These are phyloP conservation scores for Steinernema scapterisci DNA, from an alignment of 2,888 invertebrate species.

Conservation along the genomic window DNA sequence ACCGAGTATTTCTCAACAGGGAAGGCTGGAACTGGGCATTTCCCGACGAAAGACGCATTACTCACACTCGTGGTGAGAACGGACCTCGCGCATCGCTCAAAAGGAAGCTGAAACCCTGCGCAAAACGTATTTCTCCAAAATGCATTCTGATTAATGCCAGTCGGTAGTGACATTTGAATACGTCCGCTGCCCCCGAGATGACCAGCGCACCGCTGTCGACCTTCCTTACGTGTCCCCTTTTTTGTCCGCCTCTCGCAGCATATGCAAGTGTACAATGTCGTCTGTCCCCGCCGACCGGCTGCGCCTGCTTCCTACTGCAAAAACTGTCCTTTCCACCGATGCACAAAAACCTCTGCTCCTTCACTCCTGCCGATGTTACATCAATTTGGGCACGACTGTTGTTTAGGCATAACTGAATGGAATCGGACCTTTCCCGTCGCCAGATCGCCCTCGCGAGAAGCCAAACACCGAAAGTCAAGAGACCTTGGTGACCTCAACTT, in stretches of 20 bases:
- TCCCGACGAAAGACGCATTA: too few species aligned
- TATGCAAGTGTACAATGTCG: slow-evolving; percentile 6
- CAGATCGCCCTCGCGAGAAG: not conserved
- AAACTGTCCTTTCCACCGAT: not conserved
- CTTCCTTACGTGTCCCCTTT: slow-evolving; percentile 22
- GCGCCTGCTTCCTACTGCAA: slow-evolving; percentile 5
- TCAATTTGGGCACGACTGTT: not conserved
- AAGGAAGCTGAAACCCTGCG: not conserved
- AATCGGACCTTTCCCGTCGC: not conserved
- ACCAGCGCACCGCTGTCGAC: slow-evolving; percentile 7
- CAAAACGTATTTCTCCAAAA: not conserved
- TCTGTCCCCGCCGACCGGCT: not conserved
- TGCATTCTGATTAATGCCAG: slow-evolving; percentile 16
- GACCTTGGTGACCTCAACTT: slow-evolving; percentile 7
- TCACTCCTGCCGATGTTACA: slow-evolving; percentile 1
- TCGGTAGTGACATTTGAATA: slow-evolving; percentile 2
- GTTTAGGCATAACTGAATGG: not conserved
- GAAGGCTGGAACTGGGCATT: too few species aligned
- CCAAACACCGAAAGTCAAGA: slow-evolving; percentile 7
- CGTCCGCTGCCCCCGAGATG: not conserved
- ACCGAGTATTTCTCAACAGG: too few species aligned
- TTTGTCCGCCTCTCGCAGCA: not conserved
- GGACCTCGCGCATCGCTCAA: not conserved
- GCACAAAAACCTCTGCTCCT: slow-evolving; percentile 3
- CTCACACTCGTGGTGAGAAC: not conserved